phyloP scores from a whole-genome alignment of 2,797 vertebrate genomes.

The Amazona ochrocephala region DNA sequence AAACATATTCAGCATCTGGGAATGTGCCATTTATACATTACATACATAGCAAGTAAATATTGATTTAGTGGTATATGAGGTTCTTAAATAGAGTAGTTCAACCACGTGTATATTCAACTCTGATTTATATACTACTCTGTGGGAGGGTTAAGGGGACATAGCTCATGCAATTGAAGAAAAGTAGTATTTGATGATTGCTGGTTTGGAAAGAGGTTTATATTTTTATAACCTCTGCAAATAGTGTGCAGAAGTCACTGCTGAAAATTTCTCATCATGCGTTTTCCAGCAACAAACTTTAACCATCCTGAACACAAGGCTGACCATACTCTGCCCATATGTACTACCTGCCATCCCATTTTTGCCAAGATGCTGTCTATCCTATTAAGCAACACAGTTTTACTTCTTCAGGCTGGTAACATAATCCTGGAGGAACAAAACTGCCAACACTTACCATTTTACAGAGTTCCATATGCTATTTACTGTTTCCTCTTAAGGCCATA shows the following conservation, averaged over 20 bases:
- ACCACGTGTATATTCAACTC: neutral
- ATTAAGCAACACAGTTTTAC: neutral
- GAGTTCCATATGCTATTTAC: slow-evolving; percentile 20
- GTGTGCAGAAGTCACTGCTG: neutral
- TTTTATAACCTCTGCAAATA: neutral
- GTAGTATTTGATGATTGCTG: neutral
- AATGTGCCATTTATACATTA: neutral
- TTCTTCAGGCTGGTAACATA: neutral
- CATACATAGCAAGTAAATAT: neutral
- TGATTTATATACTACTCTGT: neutral
- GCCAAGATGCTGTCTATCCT: neutral
- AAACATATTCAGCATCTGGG: neutral
- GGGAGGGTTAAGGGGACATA: neutral
- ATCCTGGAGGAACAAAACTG: neutral
- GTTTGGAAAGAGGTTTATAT: neutral
- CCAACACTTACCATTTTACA: neutral
- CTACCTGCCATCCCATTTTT: neutral
- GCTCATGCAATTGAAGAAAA: neutral
- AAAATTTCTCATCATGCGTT: neutral
- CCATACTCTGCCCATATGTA: fast-evolving
- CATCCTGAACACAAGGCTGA: neutral
- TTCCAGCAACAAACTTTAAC: neutral
- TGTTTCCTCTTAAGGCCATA: slow-evolving; percentile 8
- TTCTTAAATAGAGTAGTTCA: neutral
- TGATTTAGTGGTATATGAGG: neutral